A percentile compares a stretch with the other conserved stretches of the same genome.
These are phyloP conservation scores for Tokudaia tokunoshimensis DNA, from an alignment of 2,797 vertebrate genomes.

Conservation along the genomic window DNA sequence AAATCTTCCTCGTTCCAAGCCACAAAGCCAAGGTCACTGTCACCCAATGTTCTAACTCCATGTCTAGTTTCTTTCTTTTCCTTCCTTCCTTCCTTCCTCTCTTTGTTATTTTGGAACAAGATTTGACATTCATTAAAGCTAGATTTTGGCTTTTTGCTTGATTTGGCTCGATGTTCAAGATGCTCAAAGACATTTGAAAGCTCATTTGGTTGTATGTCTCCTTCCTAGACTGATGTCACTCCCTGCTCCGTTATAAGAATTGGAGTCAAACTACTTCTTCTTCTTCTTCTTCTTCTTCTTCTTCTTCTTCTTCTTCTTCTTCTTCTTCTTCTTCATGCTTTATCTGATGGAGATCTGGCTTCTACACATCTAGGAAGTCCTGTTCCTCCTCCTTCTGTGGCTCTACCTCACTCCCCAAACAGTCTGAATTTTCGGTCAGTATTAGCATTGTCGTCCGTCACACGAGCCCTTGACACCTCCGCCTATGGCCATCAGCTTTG, in stretches of 20 bases:
- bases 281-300: conserved; percentile 47
- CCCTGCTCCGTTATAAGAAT: not conserved
- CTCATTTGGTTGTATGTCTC: not conserved
- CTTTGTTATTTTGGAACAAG: not conserved
- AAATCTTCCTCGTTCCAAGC: not conserved
- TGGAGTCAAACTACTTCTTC: conserved; percentile 1
- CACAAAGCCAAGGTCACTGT: conserved; percentile 21
- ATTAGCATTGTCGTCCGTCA: not conserved
- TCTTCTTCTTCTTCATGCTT: conserved; percentile 14
- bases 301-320: not conserved
- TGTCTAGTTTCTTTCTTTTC: not conserved
- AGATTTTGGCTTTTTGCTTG: conserved; percentile 48
- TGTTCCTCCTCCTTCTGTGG: not conserved
- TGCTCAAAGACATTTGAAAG: conserved; percentile 6
- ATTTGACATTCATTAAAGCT: conserved; percentile 33
- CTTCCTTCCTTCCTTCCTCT: not conserved
- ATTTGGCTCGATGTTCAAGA: conserved; percentile 16
- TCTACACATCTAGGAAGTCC: not conserved
- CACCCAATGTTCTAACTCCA: conserved; percentile 15
- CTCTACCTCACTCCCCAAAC: not conserved
- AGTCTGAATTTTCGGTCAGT: not conserved
- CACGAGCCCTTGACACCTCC: not conserved
- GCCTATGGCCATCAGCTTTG: not conserved
- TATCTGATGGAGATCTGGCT: not conserved
- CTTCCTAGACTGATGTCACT: not conserved